Base-by-base conservation (phyloP, 2,113 vertebrate genomes). In the Garra rufa region DNA sequence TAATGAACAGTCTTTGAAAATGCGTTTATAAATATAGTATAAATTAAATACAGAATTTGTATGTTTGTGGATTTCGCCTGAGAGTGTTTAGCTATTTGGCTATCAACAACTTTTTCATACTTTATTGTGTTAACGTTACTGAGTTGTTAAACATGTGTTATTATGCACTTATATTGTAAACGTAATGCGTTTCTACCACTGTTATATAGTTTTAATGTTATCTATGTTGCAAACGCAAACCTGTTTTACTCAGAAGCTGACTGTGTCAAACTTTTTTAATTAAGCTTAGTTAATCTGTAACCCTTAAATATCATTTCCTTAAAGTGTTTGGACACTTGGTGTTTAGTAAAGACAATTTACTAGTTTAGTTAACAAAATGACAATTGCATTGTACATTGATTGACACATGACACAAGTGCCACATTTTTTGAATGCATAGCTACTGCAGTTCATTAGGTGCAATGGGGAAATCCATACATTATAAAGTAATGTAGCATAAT, bases 201-300 rank as follows among this genome's bases (percentile, higher is more conserved):
- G 0, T 34, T 59, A 59, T 24, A 41, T 9, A 41, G 2, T 26
- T 76, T 3, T 76, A 1, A 17, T 74, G 7, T 4, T 48, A 14
- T 73, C 26, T 8, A 24, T 6, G 11, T 8, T 24, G 41, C 21
- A 6, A 71, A 44, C 41, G 1, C 69, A 26, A 44, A 11, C 6
- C 52, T 13, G 1, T 24, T 24, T 14, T 44, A 44, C 21, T 43
- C 1, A 73, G n/a, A 26, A 73, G 0, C 0, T 24, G n/a, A 0
- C 21, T 11, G 69, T 73, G 69, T 46, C 41, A 73, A 24, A 46
- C 69, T 73, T 73, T 74, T 26, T 74, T 17, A 17, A 28, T 48
- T 9, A 21, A 73, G 21, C 41, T 26, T 44, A 26, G 65, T 69
- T 69, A 21, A 69, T 11, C 4, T 41, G 4, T n/a, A 41, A 73